Conservation (phyloP, 2,888 invertebrate species). For the Dichetophora obliterata region DNA sequence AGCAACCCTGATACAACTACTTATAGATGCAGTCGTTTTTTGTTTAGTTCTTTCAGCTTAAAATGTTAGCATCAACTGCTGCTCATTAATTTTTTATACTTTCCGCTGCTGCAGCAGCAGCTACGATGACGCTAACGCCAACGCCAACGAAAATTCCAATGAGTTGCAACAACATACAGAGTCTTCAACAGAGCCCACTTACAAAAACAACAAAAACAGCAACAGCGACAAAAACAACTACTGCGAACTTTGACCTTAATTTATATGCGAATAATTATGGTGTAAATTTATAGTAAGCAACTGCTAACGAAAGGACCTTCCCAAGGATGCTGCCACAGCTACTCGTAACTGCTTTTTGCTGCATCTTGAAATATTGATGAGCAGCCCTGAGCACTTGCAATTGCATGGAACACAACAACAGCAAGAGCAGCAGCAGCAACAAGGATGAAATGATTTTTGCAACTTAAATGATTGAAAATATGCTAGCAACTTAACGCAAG, state of each 20-base stretch:
- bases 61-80: not conserved
- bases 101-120: not conserved
- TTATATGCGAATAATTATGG: slow-evolving; percentile 21
- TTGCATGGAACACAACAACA: not conserved
- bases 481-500: not conserved
- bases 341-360: not conserved
- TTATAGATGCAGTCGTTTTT: not conserved
- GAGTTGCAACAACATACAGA: too few species aligned
- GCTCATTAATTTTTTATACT: slow-evolving; percentile 2
- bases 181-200: too few species aligned
- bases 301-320: not conserved
- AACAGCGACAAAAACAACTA: too few species aligned
- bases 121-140: not conserved
- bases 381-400: slow-evolving; percentile 2
- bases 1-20: too few species aligned
- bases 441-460: slow-evolving; percentile 11
- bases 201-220: not conserved
- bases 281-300: slow-evolving; percentile 10
- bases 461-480: slow-evolving; percentile 25
- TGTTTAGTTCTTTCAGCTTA: not conserved
- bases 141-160: not conserved
- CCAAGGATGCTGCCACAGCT: not conserved
- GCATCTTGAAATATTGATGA: slow-evolving; percentile 15
- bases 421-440: not conserved
- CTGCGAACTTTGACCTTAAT: slow-evolving; percentile 17